Conservation (phyloP, 2,797 vertebrate species). For the Etheostoma nigrum region DNA sequence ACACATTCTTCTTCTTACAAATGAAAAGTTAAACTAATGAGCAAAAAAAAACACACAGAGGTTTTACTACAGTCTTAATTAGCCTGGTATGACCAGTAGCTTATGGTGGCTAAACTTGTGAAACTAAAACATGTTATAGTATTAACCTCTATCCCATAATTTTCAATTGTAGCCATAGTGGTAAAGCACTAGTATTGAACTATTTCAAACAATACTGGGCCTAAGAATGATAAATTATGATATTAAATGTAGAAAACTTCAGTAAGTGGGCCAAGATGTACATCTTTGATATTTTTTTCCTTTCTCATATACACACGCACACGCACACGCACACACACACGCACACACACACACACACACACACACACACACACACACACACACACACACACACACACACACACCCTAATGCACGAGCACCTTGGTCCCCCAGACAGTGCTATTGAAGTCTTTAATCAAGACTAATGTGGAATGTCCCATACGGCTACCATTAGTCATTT, state of each 20-base stretch:
- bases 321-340: conserved; percentile 15
- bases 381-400: conserved; percentile 3
- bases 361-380: background rate
- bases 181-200: background rate
- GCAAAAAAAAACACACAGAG: background rate
- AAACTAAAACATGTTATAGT: background rate
- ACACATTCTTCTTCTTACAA: background rate
- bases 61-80: background rate
- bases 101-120: background rate
- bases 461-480: conserved; percentile 77
- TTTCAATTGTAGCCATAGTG: background rate
- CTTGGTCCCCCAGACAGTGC: conserved; percentile 46
- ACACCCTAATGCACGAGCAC: conserved; percentile 7
- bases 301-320: background rate
- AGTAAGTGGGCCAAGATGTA: conserved; percentile 10
- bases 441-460: conserved; percentile 79
- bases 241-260: conserved; percentile 12
- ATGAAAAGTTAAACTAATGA: background rate
- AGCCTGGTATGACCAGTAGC: background rate
- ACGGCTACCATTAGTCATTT: conserved; percentile 73
- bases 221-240: conserved; percentile 5
- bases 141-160: background rate
- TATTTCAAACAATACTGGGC: background rate
- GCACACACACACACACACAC: conserved; percentile 22
- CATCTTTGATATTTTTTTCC: conserved; percentile 15